A percentile compares a stretch with the other conserved stretches of the same genome.
These are phyloP conservation scores for Brachyhypopomus occidentalis DNA, from an alignment of 2,113 vertebrate species.

Conservation along the genomic window DNA sequence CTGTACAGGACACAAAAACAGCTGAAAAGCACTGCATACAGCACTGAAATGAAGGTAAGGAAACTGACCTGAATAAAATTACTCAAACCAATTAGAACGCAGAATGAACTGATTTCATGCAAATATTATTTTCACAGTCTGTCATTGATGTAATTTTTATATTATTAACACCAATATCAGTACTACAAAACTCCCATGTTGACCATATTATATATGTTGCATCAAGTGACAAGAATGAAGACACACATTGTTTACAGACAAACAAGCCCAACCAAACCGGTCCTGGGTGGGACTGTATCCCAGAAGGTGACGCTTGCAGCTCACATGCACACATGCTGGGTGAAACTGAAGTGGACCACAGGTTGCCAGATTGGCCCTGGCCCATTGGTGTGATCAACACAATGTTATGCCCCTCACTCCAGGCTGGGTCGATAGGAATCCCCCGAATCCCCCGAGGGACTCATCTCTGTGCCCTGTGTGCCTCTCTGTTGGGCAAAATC, in stretches of 20 bases:
- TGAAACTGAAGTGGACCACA: neutral
- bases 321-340: neutral
- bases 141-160: slow-evolving; percentile 22
- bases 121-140: slow-evolving; percentile 38
- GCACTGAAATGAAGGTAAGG: neutral
- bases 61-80: neutral
- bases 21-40: too few species aligned
- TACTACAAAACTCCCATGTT: neutral
- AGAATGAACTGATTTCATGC: slow-evolving; percentile 1
- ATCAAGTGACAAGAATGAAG: slow-evolving; percentile 8
- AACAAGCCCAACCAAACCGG: too few species aligned
- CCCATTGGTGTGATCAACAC: neutral
- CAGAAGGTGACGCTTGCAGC: too few species aligned
- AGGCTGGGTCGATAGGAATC: neutral
- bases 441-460: neutral
- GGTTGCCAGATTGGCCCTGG: neutral
- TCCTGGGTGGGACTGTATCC: neutral
- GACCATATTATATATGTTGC: slow-evolving; percentile 14
- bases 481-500: slow-evolving; percentile 5
- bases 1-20: neutral
- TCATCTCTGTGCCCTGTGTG: slow-evolving; percentile 15
- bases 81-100: too few species aligned
- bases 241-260: neutral
- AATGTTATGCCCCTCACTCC: slow-evolving; percentile 1
- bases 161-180: slow-evolving; percentile 8